Percentiles rank a stretch among this genome's conserved stretches.
Conservation (phyloP, 1,140 invertebrate genomes). For the Macrostomum lignano region DNA sequence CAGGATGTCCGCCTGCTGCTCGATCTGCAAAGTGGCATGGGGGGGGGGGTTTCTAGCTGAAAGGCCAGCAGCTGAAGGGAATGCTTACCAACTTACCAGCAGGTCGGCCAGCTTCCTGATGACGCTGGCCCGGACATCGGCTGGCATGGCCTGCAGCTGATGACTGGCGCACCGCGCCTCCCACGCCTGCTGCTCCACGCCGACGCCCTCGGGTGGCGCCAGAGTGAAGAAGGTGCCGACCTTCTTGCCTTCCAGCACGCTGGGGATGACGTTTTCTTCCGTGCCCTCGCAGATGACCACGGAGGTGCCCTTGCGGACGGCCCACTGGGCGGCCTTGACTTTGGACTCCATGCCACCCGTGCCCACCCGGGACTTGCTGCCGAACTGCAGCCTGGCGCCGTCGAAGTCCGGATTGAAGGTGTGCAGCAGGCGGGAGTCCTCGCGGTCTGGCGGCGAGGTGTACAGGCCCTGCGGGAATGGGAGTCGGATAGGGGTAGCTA, state of each 20-base stretch:
- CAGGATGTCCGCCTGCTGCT: no score
- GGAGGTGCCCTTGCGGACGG: constrained; percentile 52
- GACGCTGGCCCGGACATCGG: constrained; percentile 50
- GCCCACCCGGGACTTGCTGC: constrained; percentile 73
- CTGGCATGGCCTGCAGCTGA: constrained; percentile 42
- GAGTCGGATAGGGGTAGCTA: no score
- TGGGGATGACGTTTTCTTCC: constrained; percentile 66
- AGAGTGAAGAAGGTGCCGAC: constrained; percentile 91
- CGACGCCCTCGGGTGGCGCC: constrained; percentile 25
- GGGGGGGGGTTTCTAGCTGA: no score
- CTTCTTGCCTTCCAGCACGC: constrained; percentile 62
- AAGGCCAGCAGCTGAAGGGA: no score
- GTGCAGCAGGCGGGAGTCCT: constrained; percentile 65
- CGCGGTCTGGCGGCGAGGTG: constrained; percentile 65
- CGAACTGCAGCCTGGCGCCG: constrained; percentile 48
- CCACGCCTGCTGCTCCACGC: constrained; percentile 20
- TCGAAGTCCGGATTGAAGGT: constrained; percentile 46
- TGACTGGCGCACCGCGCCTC: constrained; percentile 39
- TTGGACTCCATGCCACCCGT: constrained; percentile 94
- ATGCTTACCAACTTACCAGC: no score
- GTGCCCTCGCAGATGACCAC: constrained; percentile 93
- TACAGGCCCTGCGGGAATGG: no score
- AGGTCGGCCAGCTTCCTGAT: constrained; percentile 61
- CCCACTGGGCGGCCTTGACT: constrained; percentile 71
- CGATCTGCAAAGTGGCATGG: no score